These are phyloP conservation scores for Zoanthus gigantus DNA, from an alignment of 92 coral and sea anemone genomes.

Conservation along the genomic window DNA sequence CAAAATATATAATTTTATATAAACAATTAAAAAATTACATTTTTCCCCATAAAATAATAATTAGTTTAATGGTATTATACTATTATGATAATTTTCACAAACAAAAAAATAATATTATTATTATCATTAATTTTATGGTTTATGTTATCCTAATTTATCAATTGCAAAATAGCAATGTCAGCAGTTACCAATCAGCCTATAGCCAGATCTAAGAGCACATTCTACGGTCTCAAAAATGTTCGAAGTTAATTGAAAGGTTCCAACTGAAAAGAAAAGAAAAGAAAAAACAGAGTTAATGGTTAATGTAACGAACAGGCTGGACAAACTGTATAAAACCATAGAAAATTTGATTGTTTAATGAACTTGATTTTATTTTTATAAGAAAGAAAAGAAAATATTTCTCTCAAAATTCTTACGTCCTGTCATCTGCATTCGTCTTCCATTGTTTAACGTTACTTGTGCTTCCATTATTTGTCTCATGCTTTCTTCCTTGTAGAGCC, in stretches of 20 bases:
- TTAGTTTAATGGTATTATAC: no score
- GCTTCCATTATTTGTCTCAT: slow-evolving; percentile 30
- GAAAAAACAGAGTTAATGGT: neutral
- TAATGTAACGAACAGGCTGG: no score
- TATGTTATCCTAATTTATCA: no score
- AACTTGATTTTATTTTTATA: neutral
- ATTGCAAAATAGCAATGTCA: no score
- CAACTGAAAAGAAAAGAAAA: slow-evolving; percentile 59
- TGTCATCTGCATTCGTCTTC: slow-evolving; percentile 71
- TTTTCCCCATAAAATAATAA: no score
- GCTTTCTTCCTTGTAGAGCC: neutral
- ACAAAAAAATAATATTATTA: no score
- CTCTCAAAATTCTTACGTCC: slow-evolving; percentile 71
- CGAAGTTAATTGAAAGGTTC: slow-evolving; percentile 81
- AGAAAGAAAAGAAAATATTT: neutral
- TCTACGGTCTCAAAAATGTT: slow-evolving; percentile 70
- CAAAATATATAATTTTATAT: no score
- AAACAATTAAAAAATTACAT: no score
- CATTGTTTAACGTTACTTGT: slow-evolving; percentile 60
- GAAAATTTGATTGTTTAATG: no score
- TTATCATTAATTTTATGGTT: no score
- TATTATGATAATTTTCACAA: no score
- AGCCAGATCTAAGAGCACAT: slow-evolving; percentile 78
- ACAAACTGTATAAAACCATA: no score
- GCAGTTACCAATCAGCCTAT: slow-evolving; percentile 80